phyloP scores from a whole-genome alignment of 2,888 invertebrate genomes.

The Thereva unica region DNA sequence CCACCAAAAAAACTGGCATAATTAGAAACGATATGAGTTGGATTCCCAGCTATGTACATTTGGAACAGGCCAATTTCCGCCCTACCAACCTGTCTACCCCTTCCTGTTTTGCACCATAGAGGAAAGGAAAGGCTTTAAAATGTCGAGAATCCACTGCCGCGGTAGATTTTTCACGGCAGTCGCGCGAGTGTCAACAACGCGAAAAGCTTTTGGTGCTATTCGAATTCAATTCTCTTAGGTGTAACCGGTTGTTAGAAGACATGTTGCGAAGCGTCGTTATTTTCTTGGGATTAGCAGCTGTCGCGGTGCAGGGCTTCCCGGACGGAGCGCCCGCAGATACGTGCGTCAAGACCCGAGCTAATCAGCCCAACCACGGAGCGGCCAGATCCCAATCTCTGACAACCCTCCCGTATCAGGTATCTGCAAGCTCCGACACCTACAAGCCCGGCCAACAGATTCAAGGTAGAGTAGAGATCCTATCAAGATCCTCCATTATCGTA shows the following conservation, averaged over 20 bases:
- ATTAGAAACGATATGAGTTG: too few relatives aligned
- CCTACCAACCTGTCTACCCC: conserved; percentile 10
- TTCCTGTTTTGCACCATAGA: neutral
- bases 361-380: conserved; percentile 76
- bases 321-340: conserved; percentile 81
- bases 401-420: conserved; percentile 69
- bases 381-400: conserved; percentile 68
- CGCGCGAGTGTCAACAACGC: conserved; percentile 1
- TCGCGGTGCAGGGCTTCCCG: conserved; percentile 65
- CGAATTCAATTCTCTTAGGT: neutral
- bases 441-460: conserved; percentile 71
- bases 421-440: conserved; percentile 68
- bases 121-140: conserved; percentile 28
- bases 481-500: neutral
- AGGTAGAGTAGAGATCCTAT: conserved; percentile 58
- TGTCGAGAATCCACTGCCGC: conserved; percentile 8
- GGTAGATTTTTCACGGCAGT: conserved; percentile 22
- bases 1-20: too few relatives aligned
- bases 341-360: conserved; percentile 76
- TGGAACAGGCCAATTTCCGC: conserved; percentile 1
- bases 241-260: neutral
- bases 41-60: too few relatives aligned
- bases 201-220: conserved; percentile 17
- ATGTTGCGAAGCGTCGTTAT: conserved; percentile 43
- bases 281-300: conserved; percentile 53